Base-by-base conservation (phyloP, 2,888 invertebrate genomes). In the Steinernema scapterisci region DNA sequence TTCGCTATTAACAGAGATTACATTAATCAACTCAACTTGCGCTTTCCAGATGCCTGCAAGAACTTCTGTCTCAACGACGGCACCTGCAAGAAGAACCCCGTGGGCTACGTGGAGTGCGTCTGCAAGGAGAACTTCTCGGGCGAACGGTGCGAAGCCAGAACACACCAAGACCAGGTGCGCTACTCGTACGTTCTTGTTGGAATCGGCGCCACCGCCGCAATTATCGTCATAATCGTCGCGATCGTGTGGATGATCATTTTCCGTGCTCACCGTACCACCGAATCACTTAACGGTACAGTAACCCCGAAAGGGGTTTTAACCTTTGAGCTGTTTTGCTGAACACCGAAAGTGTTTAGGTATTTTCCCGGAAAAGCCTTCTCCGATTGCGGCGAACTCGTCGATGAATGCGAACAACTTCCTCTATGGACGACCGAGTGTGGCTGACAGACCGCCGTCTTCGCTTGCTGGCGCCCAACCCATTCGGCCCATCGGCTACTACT, bases 51-150 rank as follows among this genome's bases (percentile, higher is more conserved):
- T 71, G 86, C 87, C 9, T 87, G 87, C 73, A 82, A 77, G 27
- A 85, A 86, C 77, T 86, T 78, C 81, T 87, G 87, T 73, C 75
- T 88, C 43, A 87, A 87, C 77, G 87, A 86, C 75, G 88, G 88
- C 16, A 78, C 83, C 16, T 87, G 87, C 76, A 84, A 85, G 75
- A 87, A 87, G 80, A 86, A 86, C 70, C 82, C 83, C 9, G 74
- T 85, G 13, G 87, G 87, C 21, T 82, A 78, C 70, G 86, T 85
- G 19, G 85, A 87, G 72, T 87, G 87, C 74, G 77, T 81, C 27
- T 87, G 87, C 81, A 86, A 86, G 75, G 86, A 87, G 31, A 78
- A 83, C 74, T 87, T 87, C 80, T 78, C 79, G 19, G 87, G 87
- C 0, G 84, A 87, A 38, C 80, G 84, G n/a, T 84, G 84, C 73